Evolutionary conservation across 2,888 invertebrate genomes (phyloP), one percentile per base, ranked within the genome.

Genomic region (Drosophila neonasuta): DNA sequence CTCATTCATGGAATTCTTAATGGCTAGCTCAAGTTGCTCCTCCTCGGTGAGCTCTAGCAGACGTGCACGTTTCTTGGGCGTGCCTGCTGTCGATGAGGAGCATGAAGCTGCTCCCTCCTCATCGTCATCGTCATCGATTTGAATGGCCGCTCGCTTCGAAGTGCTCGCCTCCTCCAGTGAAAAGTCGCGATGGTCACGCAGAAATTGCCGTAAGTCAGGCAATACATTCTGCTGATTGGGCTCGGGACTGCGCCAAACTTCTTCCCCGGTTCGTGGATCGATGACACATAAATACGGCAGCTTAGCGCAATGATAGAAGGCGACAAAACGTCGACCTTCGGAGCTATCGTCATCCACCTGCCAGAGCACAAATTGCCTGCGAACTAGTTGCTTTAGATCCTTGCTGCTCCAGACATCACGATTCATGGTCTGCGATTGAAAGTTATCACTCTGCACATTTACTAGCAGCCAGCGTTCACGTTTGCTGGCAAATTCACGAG

Each of bases 351-450:
- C 66, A 36, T 77, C 76, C 30, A 94, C 94, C 92, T 95, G 95
- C 94, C 94, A 95, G 78, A 95, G 92, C 13, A 95, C 89, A 87
- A 95, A 95, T 86, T 94, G 93, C 58, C 93, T 92, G 49, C 92
- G 92, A 20, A 95, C 91, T 61, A 95, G 90, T 59, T 92, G 92
- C 68, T 93, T 92, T 6, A 95, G 92, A 60, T 92, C 92, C 45
- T 90, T 88, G 74, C 93, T 92, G 11, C 94, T 92, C 95, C 95
- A 95, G 1, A 95, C 92, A 86, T 95, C 95, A 46, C 95, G 91
- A 89, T 95, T 95, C 49, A 95, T 90, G 9, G 93, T 92, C 89
- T 95, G 95, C 74, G 95, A 95, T 20, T 93, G 90, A 87, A 95
- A 95, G 76, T 92, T 92, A 24, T 93, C 92, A 88, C 94, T 93